Conservation (phyloP, 2,888 invertebrate species). For the Allygus modestus region DNA sequence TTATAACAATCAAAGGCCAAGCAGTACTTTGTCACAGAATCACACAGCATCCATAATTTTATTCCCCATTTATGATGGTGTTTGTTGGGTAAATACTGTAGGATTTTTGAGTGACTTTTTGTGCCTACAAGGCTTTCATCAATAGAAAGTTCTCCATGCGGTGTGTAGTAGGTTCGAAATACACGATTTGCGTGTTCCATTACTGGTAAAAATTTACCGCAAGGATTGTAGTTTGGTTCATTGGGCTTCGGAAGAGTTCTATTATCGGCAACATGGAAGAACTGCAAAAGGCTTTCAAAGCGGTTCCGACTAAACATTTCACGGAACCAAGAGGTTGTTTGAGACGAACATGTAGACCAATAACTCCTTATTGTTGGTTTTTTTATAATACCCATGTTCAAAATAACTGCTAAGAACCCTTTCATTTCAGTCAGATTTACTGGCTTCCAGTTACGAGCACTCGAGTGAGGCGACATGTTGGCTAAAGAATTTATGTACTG, state of each 20-base stretch:
- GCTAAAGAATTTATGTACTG: slow-evolving; percentile 39
- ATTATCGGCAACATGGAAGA: slow-evolving; percentile 50
- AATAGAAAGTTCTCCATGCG: slow-evolving; percentile 28
- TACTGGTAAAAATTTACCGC: slow-evolving; percentile 26
- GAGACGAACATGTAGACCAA: background rate
- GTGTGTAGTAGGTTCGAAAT: slow-evolving; percentile 17
- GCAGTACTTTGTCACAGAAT: slow-evolving; percentile 51
- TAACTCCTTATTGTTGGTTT: slow-evolving; percentile 14
- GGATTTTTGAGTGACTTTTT: too few relatives aligned
- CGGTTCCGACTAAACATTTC: slow-evolving; percentile 36
- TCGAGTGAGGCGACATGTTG: background rate
- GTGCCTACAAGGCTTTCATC: too few relatives aligned
- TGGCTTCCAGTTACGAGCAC: slow-evolving; percentile 4
- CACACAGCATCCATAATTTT: too few relatives aligned
- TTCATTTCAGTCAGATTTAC: slow-evolving; percentile 43
- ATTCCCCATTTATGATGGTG: too few relatives aligned
- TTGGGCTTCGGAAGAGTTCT: background rate
- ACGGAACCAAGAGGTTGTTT: slow-evolving; percentile 1
- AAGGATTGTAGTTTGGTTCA: slow-evolving; percentile 38
- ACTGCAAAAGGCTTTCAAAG: slow-evolving; percentile 29
- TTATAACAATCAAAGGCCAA: slow-evolving; percentile 55
- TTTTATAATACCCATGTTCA: slow-evolving; percentile 28
- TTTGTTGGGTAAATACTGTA: too few relatives aligned
- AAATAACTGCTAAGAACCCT: slow-evolving; percentile 28
- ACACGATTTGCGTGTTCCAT: background rate